These are phyloP conservation scores for Nycteola revayana DNA, from an alignment of 2,888 invertebrate species.

Conservation along the genomic window DNA sequence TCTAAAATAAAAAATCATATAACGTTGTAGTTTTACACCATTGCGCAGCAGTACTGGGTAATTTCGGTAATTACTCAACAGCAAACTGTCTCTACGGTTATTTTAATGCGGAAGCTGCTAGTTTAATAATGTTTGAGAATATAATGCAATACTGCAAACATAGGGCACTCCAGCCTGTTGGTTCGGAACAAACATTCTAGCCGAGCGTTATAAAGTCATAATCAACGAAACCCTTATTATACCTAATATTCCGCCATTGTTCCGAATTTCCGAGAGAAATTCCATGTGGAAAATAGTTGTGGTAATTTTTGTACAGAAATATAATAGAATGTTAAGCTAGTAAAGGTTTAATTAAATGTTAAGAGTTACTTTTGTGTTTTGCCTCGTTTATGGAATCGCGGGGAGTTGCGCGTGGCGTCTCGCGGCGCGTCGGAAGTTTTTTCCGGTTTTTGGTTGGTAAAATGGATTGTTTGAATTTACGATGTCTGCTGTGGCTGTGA, in stretches of 20 bases:
- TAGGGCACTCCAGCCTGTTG: slow-evolving; percentile 20
- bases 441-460: too few relatives aligned
- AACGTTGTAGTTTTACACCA: too few relatives aligned
- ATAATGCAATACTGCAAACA: slow-evolving; percentile 23
- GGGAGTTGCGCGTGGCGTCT: too few relatives aligned
- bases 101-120: slow-evolving; percentile 16
- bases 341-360: too few relatives aligned
- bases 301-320: slow-evolving; percentile 4
- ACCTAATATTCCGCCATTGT: slow-evolving; percentile 10
- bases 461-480: too few relatives aligned
- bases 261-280: not conserved
- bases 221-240: slow-evolving; percentile 24
- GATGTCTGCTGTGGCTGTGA: too few relatives aligned
- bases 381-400: too few relatives aligned
- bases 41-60: too few relatives aligned
- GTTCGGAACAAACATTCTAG: slow-evolving; percentile 38
- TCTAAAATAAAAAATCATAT: too few relatives aligned
- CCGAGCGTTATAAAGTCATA: slow-evolving; percentile 37
- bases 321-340: too few relatives aligned
- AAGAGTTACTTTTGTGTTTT: too few relatives aligned
- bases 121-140: slow-evolving; percentile 12
- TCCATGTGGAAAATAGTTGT: not conserved
- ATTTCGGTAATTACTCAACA: not conserved
- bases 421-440: too few relatives aligned
- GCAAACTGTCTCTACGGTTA: slow-evolving; percentile 1